Base-by-base conservation (phyloP, 2,888 invertebrate species). In the Hirtodrosophila duncani region DNA sequence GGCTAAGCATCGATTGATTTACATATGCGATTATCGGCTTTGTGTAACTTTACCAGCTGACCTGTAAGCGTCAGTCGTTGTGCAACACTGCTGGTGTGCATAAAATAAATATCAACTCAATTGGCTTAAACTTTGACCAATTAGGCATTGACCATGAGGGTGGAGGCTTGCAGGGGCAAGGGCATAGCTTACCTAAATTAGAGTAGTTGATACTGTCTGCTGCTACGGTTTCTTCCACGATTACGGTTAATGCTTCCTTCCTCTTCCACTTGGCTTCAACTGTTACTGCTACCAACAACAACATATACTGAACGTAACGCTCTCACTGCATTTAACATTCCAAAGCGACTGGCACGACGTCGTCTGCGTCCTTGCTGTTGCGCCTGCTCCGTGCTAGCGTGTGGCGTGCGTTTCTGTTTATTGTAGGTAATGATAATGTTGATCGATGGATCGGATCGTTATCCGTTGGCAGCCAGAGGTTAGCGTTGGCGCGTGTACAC, bases 311-410 rank as follows among this genome's bases (percentile, higher is more conserved):
- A 83, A 80, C 78, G 81, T 77, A 72, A 70, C 79, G 82, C 77
- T 77, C 77, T 83, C 84, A 85, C 85, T 81, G 83, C 86, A 86
- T 86, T 79, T 86, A 86, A 85, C 86, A 86, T 86, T 86, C 86
- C 86, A 86, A 84, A 75, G 81, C 80, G 83, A 58, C 70, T 58
- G 62, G 55, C 64, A 57, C 29, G 42, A 55, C 52, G 51, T 56
- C 43, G 67, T 60, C 65, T 63, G 63, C 53, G 65, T 60, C 61
- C 56, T 65, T 55, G 53, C 49, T 60, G 49, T 10, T 26, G 58
- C 37, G 49, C 39, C 52, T 48, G 31, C 61, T 57, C 48, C 64
- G 65, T 62, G 61, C 57, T 48, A 27, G 41, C 44, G 51, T 52
- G n/a, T n/a, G n/a, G n/a, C n/a, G n/a, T n/a, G n/a, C n/a, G n/a